Base-by-base conservation (phyloP, 92 coral and sea anemone genomes). In the Metridium senile region DNA sequence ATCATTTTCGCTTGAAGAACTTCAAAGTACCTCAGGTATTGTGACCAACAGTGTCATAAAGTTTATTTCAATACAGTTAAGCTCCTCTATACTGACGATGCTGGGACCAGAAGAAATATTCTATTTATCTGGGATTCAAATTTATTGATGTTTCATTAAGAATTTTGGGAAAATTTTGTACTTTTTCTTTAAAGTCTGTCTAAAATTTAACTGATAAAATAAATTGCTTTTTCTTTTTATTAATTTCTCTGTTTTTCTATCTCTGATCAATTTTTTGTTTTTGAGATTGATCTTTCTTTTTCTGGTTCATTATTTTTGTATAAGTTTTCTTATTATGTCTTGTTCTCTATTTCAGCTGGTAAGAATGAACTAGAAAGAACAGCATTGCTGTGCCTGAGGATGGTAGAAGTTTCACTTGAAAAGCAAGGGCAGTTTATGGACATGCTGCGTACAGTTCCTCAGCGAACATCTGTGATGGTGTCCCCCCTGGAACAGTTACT, bases 371-470 rank as follows among this genome's bases (percentile, higher is more conserved):
- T 92, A 10, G 97, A 95, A 51, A 95, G 79, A 68, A 81, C 96
- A 16, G 90, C 96, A 16, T 74, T 95, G 66, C 90, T 95, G 26
- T 82, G 96, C 26, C 76, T 92, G 29, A 79, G 94, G 75, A 80
- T 95, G 92, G 78, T 95, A 25, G 99, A 95, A 77, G 81, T 93
- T 17, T 78, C 99, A 1, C 66, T 95, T 72, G 99, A 95, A 63
- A 95, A 91, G 62, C 99, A 95, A 78, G 87, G 69, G 35, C 87
- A 88, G 73, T 95, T 95, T 66, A 76, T 90, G 91, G 86, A 82
- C 66, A 79, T 85, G 66, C 70, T 87, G 52, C 89, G 99, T 56
- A 72, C 84, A 59, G 82, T 88, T 3, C 74, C 78, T 26, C 99
- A 92, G 45, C 86, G 90, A 33, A 84, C 98, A 0, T 73, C 94